Percentiles rank a stretch among this genome's conserved stretches.
These are phyloP conservation scores for Andrena praecox DNA, from an alignment of 2,888 invertebrate species.

Conservation along the genomic window DNA sequence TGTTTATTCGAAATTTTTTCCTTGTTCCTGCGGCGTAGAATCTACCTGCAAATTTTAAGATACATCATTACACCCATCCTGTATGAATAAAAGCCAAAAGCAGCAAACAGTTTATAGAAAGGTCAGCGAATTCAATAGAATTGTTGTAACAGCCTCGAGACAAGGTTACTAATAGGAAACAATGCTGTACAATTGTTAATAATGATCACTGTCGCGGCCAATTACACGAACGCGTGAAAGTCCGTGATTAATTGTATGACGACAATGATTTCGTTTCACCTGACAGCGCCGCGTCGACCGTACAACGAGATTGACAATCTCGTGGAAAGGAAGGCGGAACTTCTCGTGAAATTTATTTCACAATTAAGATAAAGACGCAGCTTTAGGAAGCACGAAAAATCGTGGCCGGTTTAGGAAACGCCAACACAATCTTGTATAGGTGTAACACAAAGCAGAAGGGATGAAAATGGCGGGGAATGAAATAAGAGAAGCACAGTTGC, in stretches of 20 bases:
- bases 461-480: neutral
- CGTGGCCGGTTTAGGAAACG: neutral
- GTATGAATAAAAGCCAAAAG: no score
- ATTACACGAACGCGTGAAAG: slow-evolving; percentile 45
- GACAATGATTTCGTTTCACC: slow-evolving; percentile 32
- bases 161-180: neutral
- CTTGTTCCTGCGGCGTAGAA: no score
- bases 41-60: no score
- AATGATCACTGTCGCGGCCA: slow-evolving; percentile 10
- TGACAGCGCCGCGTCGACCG: slow-evolving; percentile 10
- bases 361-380: neutral
- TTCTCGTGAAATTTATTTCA: neutral
- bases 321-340: slow-evolving; percentile 42
- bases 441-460: no score
- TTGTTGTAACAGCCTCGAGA: no score
- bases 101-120: no score
- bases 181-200: slow-evolving; percentile 4
- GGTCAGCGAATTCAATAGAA: no score
- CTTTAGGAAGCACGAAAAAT: neutral
- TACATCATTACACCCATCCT: no score
- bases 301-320: slow-evolving; percentile 29
- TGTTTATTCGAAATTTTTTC: no score
- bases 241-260: slow-evolving; percentile 34
- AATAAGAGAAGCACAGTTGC: no score
- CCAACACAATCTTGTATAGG: no score